phyloP scores from a whole-genome alignment of 2,113 vertebrate genomes.

The Thomomys bottae region DNA sequence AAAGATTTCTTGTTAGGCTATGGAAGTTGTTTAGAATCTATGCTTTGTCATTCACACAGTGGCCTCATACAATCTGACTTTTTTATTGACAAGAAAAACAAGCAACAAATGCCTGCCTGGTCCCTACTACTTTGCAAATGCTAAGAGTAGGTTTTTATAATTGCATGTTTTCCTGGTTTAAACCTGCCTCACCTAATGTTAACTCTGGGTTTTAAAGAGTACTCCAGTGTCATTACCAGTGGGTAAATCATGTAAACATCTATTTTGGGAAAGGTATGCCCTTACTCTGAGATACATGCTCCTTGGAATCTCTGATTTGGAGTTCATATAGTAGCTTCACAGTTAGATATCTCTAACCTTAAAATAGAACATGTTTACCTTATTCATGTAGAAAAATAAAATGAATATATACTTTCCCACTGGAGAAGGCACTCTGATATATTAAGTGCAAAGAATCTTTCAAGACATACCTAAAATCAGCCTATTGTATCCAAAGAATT shows the following conservation, averaged over 20 bases:
- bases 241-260: background rate
- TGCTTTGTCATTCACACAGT: background rate
- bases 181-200: slow-evolving; percentile 8
- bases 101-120: slow-evolving; percentile 1
- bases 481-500: background rate
- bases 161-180: background rate
- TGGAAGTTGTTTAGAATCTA: too few relatives aligned
- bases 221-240: background rate
- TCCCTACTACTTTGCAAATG: background rate
- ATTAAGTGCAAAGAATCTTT: background rate
- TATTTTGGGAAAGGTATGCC: background rate
- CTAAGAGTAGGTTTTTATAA: slow-evolving; percentile 17
- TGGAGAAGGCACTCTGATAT: background rate
- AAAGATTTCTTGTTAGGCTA: background rate
- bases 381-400: background rate
- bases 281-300: background rate
- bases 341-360: background rate
- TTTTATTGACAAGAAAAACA: slow-evolving; percentile 21
- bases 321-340: background rate
- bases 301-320: background rate
- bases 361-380: background rate
- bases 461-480: background rate
- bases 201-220: slow-evolving; percentile 19
- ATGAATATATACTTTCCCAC: background rate
- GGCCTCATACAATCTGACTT: background rate